Evolutionary conservation across 2,888 invertebrate genomes (phyloP).

Genomic region (Pristionchus japonicus): DNA sequence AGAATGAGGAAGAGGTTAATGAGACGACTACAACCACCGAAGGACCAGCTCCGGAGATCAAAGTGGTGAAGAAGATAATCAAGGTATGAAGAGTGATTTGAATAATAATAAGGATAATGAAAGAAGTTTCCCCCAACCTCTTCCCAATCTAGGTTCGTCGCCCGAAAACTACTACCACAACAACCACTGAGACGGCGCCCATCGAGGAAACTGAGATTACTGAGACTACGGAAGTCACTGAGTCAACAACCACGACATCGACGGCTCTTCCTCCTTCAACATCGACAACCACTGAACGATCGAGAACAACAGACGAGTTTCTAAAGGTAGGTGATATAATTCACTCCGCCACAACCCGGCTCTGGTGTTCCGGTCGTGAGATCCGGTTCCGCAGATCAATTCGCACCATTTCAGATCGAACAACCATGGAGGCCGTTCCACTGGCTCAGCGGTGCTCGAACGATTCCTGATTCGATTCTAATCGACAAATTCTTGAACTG

Average conservation of each 20-base stretch:
- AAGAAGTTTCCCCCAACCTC: too few relatives aligned
- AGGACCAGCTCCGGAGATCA: background rate
- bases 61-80: slow-evolving; percentile 1
- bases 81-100: background rate
- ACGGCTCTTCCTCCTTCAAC: background rate
- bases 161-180: slow-evolving; percentile 2
- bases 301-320: background rate
- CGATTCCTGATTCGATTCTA: slow-evolving; percentile 42
- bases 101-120: too few relatives aligned
- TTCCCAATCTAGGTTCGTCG: background rate
- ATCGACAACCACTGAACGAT: background rate
- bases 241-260: background rate
- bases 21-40: background rate
- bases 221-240: background rate
- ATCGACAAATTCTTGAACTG: slow-evolving; percentile 40
- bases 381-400: too few relatives aligned
- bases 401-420: background rate
- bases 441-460: slow-evolving; percentile 31
- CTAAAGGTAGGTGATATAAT: too few relatives aligned
- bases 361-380: too few relatives aligned
- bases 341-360: too few relatives aligned
- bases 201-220: background rate
- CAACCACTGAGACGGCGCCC: background rate
- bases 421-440: slow-evolving; percentile 30
- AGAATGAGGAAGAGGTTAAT: background rate